Conservation (phyloP, 1,140 invertebrate species). For the Philaenus spumarius region DNA sequence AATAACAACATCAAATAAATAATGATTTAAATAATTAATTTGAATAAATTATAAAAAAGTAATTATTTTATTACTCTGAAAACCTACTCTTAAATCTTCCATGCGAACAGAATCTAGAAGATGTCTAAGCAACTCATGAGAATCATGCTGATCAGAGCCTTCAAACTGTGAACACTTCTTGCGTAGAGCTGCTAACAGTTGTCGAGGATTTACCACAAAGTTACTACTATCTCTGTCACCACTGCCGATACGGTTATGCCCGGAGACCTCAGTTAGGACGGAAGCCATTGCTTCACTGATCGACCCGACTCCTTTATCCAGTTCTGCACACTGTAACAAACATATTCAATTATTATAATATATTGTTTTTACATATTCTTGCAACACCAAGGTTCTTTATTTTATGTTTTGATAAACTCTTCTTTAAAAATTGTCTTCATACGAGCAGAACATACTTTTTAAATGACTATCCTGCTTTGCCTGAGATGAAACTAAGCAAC, state of each 20-base stretch:
- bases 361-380: too few species aligned
- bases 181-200: constrained; percentile 67
- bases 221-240: background rate
- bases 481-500: too few species aligned
- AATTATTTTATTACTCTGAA: too few species aligned
- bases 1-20: too few species aligned
- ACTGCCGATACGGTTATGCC: background rate
- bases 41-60: too few species aligned
- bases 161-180: constrained; percentile 76
- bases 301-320: constrained; percentile 57
- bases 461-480: too few species aligned
- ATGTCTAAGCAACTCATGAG: constrained; percentile 88
- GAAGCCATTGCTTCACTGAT: constrained; percentile 59
- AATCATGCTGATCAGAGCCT: constrained; percentile 93
- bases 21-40: too few species aligned
- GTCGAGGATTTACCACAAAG: constrained; percentile 60
- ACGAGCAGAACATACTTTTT: too few species aligned
- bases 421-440: too few species aligned
- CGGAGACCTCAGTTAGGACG: constrained; percentile 44
- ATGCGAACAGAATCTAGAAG: constrained; percentile 74
- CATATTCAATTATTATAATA: background rate
- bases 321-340: constrained; percentile 44
- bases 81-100: constrained; percentile 46
- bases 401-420: too few species aligned
- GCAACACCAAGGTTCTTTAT: too few species aligned